Base-by-base conservation (phyloP, 1,140 invertebrate species). In the Piezodorus guildinii region DNA sequence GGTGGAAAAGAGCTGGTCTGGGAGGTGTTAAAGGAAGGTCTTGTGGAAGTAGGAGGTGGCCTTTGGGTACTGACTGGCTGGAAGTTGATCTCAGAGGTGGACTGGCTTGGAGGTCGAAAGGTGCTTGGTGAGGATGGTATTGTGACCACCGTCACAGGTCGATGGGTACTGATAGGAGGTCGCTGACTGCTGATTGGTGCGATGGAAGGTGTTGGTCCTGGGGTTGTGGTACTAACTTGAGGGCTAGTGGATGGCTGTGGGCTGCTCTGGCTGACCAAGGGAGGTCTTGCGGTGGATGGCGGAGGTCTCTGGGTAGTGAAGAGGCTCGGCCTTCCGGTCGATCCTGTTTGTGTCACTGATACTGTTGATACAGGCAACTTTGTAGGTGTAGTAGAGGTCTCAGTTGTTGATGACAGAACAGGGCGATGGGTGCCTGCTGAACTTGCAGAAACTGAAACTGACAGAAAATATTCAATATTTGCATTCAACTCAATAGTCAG, bases 1-100 rank as follows among this genome's bases (percentile, higher is more conserved):
- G 56, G 62, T 46, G 39, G 15, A 21, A 3, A 46, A 17, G 5
- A 19, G 46, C 52, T 56, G 5, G 34, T 46, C 49, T 23, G 3
- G 56, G 62, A 14, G 17, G 49, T 52, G 49, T 17, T 60, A 17
- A 16, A 30, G 25, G 15, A 17, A 25, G 58, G 39, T 17, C 30
- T 34, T 12, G 39, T 49, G 2, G 60, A 51, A 34, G 51, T 62
- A 0, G 63, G 52, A n/a, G 62, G 43, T 17, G 14, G 60, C 19
- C 45, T 3, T 58, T 19, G 3, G 61, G 63, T 34, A 51, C 21
- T 45, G n/a, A 23, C 15, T 6, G 60, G 27, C 25, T n/a, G 60
- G 59, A 52, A 21, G 44, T 27, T 52, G 6, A 46, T 34, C 8
- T 54, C 45, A 39, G 45, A 5, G 0, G 58, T 60, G 5, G 58